Percentiles rank a stretch among this genome's conserved stretches.
Evolutionary conservation across 2,797 vertebrate genomes (phyloP).

Genomic region (Oreortyx pictus): DNA sequence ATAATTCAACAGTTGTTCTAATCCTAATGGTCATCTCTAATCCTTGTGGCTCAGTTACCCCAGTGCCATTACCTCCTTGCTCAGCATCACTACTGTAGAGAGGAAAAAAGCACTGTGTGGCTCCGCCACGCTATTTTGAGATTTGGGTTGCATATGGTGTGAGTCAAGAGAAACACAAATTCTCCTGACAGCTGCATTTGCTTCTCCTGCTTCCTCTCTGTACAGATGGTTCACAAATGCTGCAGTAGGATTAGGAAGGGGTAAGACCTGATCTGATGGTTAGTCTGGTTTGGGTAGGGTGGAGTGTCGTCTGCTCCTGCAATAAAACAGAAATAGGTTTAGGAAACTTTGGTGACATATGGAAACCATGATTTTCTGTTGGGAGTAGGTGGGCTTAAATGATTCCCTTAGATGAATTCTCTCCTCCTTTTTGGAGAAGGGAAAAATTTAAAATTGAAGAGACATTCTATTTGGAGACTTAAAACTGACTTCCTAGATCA

Average conservation of each 20-base stretch:
- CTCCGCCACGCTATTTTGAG: neutral
- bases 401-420: neutral
- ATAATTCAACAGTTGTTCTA: neutral
- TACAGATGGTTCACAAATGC: neutral
- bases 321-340: neutral
- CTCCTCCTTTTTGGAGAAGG: neutral
- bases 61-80: neutral
- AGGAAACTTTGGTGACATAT: neutral
- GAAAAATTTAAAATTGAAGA: neutral
- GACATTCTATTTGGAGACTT: neutral
- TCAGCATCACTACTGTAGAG: neutral
- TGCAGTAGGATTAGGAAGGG: neutral
- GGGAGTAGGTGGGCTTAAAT: neutral
- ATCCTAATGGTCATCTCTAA: neutral
- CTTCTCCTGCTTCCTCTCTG: neutral
- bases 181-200: neutral
- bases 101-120: neutral
- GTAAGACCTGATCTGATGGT: neutral
- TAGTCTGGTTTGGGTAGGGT: neutral
- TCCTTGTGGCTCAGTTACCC: accelerated
- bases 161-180: neutral
- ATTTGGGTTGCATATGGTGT: neutral
- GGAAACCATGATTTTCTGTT: neutral
- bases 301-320: neutral
- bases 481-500: neutral